Evolutionary conservation across 2,888 invertebrate genomes (phyloP), one percentile per base, ranked within the genome.

Genomic region (Eupithecia centaureata): DNA sequence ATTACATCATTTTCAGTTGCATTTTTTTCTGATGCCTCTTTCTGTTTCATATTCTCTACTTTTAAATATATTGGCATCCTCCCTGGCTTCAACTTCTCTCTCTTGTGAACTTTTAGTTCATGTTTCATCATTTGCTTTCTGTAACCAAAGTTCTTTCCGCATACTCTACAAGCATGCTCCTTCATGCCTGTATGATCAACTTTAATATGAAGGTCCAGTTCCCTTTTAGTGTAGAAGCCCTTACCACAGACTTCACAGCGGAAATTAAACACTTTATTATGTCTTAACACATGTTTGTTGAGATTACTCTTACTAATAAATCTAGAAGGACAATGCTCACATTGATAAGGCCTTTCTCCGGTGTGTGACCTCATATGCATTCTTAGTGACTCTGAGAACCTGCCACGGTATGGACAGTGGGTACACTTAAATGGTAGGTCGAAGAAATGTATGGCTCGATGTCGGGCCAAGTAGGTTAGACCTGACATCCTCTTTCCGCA

Each of bases 61-160:
- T 87, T 86, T 51, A 92, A 82, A 76, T 92, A 92, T 57, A 91
- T 66, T 1, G 93, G 93, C 78, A 83, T 84, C 70, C 88, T 80
- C 0, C 93, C 92, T 73, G 84, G 84, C 65, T 77, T 83, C 1
- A 89, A 67, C 70, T 93, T 93, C 32, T 87, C 84, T 64, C 92
- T 81, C 63, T 93, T 92, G 73, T 93, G 93, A 0, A 92, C 92
- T 71, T 84, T 89, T 0, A 86, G 70, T 64, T 92, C 89, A 77
- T 93, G 93, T 76, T 89, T 91, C 90, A 89, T 90, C 90, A 92
- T 86, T 73, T 90, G 91, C 69, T 90, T 92, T 8, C 90, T 77
- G 67, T 90, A 89, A 2, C 91, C 91, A 84, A 92, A 92, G 1
- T 86, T 86, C 73, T 91, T 92, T 0, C 88, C 88, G 71, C 93